Evolutionary conservation across 1,140 invertebrate genomes (phyloP).

Genomic region (Heterodera schachtii): DNA sequence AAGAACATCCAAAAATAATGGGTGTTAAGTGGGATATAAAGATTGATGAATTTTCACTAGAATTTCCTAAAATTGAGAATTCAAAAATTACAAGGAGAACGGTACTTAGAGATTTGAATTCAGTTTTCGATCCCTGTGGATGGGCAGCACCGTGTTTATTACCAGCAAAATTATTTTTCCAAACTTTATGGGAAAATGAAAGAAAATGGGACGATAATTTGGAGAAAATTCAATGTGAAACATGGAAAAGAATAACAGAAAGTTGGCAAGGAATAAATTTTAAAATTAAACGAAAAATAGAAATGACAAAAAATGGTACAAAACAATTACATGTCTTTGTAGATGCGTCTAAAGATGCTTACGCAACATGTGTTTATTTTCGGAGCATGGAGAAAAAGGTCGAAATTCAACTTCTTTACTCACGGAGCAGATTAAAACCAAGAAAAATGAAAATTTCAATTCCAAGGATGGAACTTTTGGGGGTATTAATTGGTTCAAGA

Average conservation of each 20-base stretch:
- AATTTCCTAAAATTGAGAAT: not conserved
- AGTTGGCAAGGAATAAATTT: not conserved
- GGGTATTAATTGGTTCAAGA: constrained; percentile 13
- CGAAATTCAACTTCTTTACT: not conserved
- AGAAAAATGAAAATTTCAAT: constrained; percentile 3
- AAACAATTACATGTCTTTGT: constrained; percentile 3
- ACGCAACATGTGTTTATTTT: constrained; percentile 8
- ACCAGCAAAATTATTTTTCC: constrained; percentile 8
- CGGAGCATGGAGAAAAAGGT: not conserved
- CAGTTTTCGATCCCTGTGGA: not conserved
- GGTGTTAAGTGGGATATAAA: not conserved
- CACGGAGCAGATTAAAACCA: not conserved
- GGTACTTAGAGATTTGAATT: not conserved
- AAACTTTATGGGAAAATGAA: not conserved
- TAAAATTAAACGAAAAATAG: constrained; percentile 10
- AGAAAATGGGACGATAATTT: constrained; percentile 3
- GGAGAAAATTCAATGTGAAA: not conserved
- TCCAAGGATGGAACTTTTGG: constrained; percentile 10
- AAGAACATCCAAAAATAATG: constrained; percentile 4
- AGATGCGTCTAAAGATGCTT: constrained; percentile 7
- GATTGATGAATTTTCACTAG: not conserved
- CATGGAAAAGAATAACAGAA: constrained; percentile 1
- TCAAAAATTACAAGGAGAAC: not conserved
- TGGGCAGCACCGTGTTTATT: not conserved
- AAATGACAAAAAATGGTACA: not conserved